These are phyloP conservation scores for Octodonta nipae DNA, from an alignment of 2,888 invertebrate species.

Conservation along the genomic window DNA sequence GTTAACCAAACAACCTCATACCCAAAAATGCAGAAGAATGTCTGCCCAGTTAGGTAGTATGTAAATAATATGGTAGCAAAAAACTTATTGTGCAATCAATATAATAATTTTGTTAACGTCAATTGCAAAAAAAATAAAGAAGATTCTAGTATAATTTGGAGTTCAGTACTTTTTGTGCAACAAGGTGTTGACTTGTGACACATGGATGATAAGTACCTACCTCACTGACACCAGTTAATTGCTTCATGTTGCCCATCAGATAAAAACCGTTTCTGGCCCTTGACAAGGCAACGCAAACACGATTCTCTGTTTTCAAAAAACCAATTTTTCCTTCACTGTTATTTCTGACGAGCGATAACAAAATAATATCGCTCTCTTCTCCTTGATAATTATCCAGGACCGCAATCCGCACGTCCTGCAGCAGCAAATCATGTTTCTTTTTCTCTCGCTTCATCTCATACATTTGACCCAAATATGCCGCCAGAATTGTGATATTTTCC, in stretches of 20 bases:
- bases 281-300: slow-evolving; percentile 66
- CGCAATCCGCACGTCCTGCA: slow-evolving; percentile 45
- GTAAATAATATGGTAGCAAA: too few relatives aligned
- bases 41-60: too few relatives aligned
- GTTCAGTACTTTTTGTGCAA: too few relatives aligned
- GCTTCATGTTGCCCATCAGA: slow-evolving; percentile 58
- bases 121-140: too few relatives aligned
- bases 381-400: slow-evolving; percentile 73
- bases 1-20: too few relatives aligned
- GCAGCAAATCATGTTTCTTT: slow-evolving; percentile 58
- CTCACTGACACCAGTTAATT: slow-evolving; percentile 39
- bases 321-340: slow-evolving; percentile 55
- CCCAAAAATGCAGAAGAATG: too few relatives aligned
- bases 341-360: slow-evolving; percentile 66
- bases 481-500: slow-evolving; percentile 56
- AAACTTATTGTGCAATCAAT: too few relatives aligned
- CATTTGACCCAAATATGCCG: slow-evolving; percentile 59
- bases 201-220: too few relatives aligned
- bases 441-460: slow-evolving; percentile 50
- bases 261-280: slow-evolving; percentile 59
- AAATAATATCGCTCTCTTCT: slow-evolving; percentile 63
- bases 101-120: too few relatives aligned
- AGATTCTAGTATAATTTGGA: too few relatives aligned
- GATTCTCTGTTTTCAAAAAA: slow-evolving; percentile 53
- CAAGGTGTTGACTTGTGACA: too few relatives aligned